Evolutionary conservation across 1,140 invertebrate genomes (phyloP).

Genomic region (Diorhabda sublineata): DNA sequence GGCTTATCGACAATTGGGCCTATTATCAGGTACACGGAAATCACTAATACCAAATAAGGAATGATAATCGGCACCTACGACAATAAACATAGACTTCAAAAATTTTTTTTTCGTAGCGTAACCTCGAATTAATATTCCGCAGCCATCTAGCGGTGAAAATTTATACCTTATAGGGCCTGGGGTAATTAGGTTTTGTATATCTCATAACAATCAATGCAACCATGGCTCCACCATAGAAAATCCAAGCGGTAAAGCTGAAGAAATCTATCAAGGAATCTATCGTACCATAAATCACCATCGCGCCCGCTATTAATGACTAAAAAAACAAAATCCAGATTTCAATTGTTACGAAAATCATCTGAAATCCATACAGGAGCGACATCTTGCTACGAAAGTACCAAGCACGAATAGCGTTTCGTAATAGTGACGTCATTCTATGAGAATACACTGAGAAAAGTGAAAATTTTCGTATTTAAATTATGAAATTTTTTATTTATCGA

Average conservation of each 20-base stretch:
- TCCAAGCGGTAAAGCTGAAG: constrained; percentile 94
- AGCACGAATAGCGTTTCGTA: no score
- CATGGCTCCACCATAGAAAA: constrained; percentile 91
- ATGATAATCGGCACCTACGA: constrained; percentile 85
- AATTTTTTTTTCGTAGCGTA: no score
- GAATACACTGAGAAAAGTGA: no score
- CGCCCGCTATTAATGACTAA: constrained; percentile 66
- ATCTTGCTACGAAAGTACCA: no score
- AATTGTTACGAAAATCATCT: background rate
- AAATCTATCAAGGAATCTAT: constrained; percentile 90
- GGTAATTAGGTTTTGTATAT: constrained; percentile 80
- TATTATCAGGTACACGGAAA: constrained; percentile 87
- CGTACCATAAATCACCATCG: constrained; percentile 84
- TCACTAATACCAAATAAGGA: constrained; percentile 80
- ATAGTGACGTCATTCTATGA: no score
- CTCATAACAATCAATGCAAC: constrained; percentile 83
- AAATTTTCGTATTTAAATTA: no score
- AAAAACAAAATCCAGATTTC: constrained; percentile 31
- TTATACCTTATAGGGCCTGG: constrained; percentile 75
- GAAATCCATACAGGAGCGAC: no score
- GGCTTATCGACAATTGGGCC: constrained; percentile 91
- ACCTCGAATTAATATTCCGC: no score
- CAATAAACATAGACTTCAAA: background rate
- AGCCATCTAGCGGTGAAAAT: no score
- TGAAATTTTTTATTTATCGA: no score